These are phyloP conservation scores for Turritopsis dohrnii DNA, from an alignment of 30 jellyfish, hydroid and myxozoan species.

Conservation along the genomic window DNA sequence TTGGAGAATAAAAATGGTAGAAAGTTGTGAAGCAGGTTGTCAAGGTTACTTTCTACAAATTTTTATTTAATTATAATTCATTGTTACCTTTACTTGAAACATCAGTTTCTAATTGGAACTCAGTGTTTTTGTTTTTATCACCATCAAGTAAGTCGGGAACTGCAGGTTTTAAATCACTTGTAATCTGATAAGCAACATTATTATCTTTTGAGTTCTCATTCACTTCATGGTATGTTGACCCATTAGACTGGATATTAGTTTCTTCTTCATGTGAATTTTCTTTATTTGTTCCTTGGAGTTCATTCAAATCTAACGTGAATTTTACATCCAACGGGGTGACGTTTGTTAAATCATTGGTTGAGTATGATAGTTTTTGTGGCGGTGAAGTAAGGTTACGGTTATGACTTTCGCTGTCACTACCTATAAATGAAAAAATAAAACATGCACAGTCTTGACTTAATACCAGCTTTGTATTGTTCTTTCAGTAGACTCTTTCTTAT, in stretches of 20 bases:
- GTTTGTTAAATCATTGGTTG: constrained; percentile 31
- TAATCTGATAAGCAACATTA: not conserved
- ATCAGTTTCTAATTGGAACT: not conserved
- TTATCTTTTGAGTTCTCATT: not conserved
- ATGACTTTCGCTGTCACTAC: constrained; percentile 20
- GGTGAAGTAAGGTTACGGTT: not conserved
- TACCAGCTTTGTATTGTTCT: too few relatives aligned
- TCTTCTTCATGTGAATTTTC: not conserved
- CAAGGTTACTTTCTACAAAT: not conserved
- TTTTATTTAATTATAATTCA: not conserved
- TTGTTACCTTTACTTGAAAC: not conserved
- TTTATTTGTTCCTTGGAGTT: not conserved
- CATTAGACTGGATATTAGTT: not conserved
- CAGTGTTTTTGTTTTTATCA: not conserved
- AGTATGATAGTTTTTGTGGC: constrained; percentile 18
- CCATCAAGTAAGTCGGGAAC: not conserved
- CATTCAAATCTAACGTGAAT: constrained; percentile 19
- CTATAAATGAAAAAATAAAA: not conserved
- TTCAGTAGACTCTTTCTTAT: too few relatives aligned
- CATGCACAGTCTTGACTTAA: not conserved
- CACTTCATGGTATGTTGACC: not conserved
- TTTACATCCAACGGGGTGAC: constrained; percentile 30
- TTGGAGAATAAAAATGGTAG: not conserved
- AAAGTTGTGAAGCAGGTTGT: not conserved
- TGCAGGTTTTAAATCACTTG: not conserved